Evolutionary conservation across 2,113 vertebrate species (phyloP), one percentile per base, ranked within the genome.

Genomic region (Dissostichus mawsoni): DNA sequence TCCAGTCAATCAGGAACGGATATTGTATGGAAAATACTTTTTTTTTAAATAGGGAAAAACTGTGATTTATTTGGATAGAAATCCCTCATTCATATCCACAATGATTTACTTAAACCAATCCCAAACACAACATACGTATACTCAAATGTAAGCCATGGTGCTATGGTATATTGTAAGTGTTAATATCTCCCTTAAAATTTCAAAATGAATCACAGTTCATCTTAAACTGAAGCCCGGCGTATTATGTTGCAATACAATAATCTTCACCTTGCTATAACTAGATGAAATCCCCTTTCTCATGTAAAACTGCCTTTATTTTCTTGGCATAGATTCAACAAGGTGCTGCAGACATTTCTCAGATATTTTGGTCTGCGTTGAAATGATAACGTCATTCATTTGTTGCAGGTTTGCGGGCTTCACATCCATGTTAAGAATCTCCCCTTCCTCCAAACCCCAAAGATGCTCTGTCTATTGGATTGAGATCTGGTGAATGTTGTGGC

Each of bases 191-290:
- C 5, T 20, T 70, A 16, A 52, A 3, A 16, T 58, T 52, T 44
- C 0, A 0, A 58, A 56, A 48, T 50, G 7, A 8, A 36, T 50
- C 25, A 36, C n/a, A 52, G 12, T 62, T 63, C 52, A 74, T 58
- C 57, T 41, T 3, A 61, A 66, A 47, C 29, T 25, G 25, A 64
- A 13, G 18, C 48, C 74, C 20, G 65, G 13, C 6, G 16, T 62
- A 61, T 74, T 68, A 51, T 17, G 53, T 25, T 74, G 48, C 58
- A 65, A 47, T 70, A 78, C 65, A 29, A 51, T 6, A 14, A 23
- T 11, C 20, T 23, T 12, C 36, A 41, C 36, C 36, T 41, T 41
- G 36, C 36, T 41, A 1, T 41, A 29, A 29, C 23, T 23, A 23
- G 29, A 29, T 29, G 1, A 41, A 41, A 41, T 41, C 36, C 36